Evolutionary conservation across 2,797 vertebrate genomes (phyloP).

Genomic region (Sphaeramia orbicularis): DNA sequence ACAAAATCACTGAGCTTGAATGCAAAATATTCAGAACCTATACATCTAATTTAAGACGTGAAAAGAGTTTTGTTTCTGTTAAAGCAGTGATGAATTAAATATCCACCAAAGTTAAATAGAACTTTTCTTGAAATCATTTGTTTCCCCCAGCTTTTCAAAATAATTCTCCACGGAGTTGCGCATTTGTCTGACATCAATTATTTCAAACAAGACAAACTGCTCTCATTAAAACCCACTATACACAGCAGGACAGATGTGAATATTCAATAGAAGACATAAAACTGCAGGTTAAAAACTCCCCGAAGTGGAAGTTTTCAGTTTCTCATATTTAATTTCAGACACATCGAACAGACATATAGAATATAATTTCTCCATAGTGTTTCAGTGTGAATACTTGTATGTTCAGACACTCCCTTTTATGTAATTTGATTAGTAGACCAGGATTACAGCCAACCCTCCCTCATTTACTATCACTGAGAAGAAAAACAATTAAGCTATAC

Average conservation of each 20-base stretch:
- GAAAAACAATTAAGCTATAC: conserved; percentile 72
- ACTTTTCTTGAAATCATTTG: conserved; percentile 62
- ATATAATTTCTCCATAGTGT: conserved; percentile 19
- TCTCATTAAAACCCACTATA: conserved; percentile 51
- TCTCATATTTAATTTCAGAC: conserved; percentile 28
- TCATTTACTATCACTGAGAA: conserved; percentile 59
- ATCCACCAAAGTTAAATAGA: conserved; percentile 38
- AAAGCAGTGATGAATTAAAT: conserved; percentile 56
- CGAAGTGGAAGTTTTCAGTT: conserved; percentile 31
- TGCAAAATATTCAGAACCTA: conserved; percentile 44
- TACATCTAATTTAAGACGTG: conserved; percentile 32
- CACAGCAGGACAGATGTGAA: conserved; percentile 72
- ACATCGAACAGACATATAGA: conserved; percentile 30
- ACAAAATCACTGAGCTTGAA: conserved; percentile 26
- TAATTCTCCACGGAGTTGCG: conserved; percentile 59
- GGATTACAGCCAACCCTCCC: conserved; percentile 56
- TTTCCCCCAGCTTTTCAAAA: conserved; percentile 61
- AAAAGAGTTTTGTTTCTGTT: conserved; percentile 37
- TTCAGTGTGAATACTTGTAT: conserved; percentile 33
- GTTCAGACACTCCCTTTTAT: conserved; percentile 56
- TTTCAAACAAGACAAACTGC: conserved; percentile 74
- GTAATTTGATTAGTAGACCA: conserved; percentile 71
- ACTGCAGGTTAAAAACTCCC: conserved; percentile 53
- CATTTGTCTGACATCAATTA: conserved; percentile 75
- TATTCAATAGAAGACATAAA: conserved; percentile 64